Evolutionary conservation across 2,888 invertebrate species (phyloP), one percentile per base, ranked within the genome.

Genomic region (Aporophyla nigra): DNA sequence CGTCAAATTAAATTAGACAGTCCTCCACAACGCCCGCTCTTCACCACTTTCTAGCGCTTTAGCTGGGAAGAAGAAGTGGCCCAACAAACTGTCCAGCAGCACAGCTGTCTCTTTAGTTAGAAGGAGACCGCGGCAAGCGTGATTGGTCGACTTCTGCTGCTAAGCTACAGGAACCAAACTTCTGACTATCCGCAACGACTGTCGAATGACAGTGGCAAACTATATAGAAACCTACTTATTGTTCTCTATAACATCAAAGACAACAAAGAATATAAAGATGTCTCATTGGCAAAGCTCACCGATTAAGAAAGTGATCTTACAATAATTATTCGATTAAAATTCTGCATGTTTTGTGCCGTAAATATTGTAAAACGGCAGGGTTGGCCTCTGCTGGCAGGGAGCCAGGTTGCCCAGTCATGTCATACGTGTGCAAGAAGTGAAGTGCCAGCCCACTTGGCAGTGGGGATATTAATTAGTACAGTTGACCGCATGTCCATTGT

Each of bases 241-340:
- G 27, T 33, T 27, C 2, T 49, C 24, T 4, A 6, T 27, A 24
- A 68, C 9, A n/a, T 49, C 21, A n/a, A 51, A 21, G 43, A 12
- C 58, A 21, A 19, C 59, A 24, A 63, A 49, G 43, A 56, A 49
- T 80, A 63, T 65, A 49, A 67, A 76, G 51, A 62, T 27, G 19
- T 27, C 51, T 49, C 24, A 16, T 71, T 74, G 68, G 78, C 74
- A 82, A 69, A 61, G 12, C 19, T 16, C 12, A 40, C 19, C 40
- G 24, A 40, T 63, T 74, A 74, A 40, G 61, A 66, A 71, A 61
- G 65, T 69, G 43, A 71, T 66, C 46, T 68, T 51, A 56, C 46
- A 68, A 78, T 82, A 74, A 82, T 82, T 71, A 58, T 74, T 58
- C 51, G 27, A 82, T 76, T 79, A 72, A 71, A 77, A 77, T 83